Evolutionary conservation across 64 coral and sea anemone species (phyloP), one percentile per base, ranked within the genome.

Genomic region (Montipora foliosa): DNA sequence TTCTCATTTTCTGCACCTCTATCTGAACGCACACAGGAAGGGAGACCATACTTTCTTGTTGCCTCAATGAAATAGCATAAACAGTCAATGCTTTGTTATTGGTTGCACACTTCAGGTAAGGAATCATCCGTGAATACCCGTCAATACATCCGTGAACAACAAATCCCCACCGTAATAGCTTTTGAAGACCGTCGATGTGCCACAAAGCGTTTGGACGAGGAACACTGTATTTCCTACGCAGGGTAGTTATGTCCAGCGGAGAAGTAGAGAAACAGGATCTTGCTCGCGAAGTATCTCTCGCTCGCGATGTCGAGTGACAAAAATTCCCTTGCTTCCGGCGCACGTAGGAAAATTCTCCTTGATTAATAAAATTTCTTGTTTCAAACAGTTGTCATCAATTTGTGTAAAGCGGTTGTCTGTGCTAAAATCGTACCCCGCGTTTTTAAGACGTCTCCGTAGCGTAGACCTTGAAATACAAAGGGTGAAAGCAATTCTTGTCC

Each of bases 141-240:
- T 88, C 85, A 75, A 87, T 87, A 5, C 83, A 25, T 14, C 83
- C 83, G 49, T 84, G 81, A 11, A 68, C 81, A 1, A 84, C 81
- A 84, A 84, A 84, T 29, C 14, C 12, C 81, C 50, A 84, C 14
- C 81, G 22, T 2, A 84, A 45, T 11, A 84, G 60, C 50, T 51
- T 79, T 0, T 79, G 77, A 49, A 49, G n/a, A 79, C 77, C 77
- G 47, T 79, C 77, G 51, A 80, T 80, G 55, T 80, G 78, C 12
- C 78, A 80, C n/a, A 80, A 57, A 16, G 78, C 78, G n/a, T 80
- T 80, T 10, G 78, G 78, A 16, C 47, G 0, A 21, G 80, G 80
- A 13, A 83, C 53, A 61, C 44, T 49, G 16, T 83, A 83, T 21
- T 64, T 58, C 80, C 22, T 50, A 2, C 80, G 80, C 2, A 10